Evolutionary conservation across 2,888 invertebrate genomes (phyloP).

Genomic region (Cerastis leucographa): DNA sequence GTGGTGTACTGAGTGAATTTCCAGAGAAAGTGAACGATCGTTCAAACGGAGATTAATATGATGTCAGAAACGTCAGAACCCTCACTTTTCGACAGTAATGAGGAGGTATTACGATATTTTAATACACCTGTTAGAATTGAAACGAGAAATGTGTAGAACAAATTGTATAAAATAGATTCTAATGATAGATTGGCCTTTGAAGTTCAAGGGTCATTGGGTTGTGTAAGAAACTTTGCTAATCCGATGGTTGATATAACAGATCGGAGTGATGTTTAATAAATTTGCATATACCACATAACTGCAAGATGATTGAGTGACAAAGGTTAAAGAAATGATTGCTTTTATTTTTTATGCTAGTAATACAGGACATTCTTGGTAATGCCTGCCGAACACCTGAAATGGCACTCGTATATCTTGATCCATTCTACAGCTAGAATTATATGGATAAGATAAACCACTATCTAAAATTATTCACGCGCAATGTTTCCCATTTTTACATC

Average conservation of each 20-base stretch:
- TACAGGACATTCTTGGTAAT: background rate
- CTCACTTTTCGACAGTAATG: slow-evolving; percentile 79
- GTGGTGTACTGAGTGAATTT: slow-evolving; percentile 71
- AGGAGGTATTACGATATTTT: slow-evolving; percentile 76
- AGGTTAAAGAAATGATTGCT: slow-evolving; percentile 17
- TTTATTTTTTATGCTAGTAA: background rate
- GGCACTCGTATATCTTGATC: slow-evolving; percentile 1
- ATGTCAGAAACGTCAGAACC: slow-evolving; percentile 70
- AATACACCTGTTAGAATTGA: slow-evolving; percentile 64
- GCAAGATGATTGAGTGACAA: slow-evolving; percentile 4
- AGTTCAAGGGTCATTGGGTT: slow-evolving; percentile 56
- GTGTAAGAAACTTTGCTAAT: slow-evolving; percentile 52
- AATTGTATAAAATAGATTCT: slow-evolving; percentile 57
- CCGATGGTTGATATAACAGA: slow-evolving; percentile 35
- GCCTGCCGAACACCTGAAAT: background rate
- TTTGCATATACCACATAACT: slow-evolving; percentile 32
- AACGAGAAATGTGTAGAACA: slow-evolving; percentile 49
- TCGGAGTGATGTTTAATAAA: slow-evolving; percentile 23
- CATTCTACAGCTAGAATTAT: slow-evolving; percentile 13
- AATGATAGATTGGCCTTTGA: slow-evolving; percentile 50
- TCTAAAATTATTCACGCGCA: slow-evolving; percentile 37
- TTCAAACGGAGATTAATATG: slow-evolving; percentile 65
- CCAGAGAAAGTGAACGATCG: slow-evolving; percentile 76
- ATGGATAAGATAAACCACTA: slow-evolving; percentile 41
- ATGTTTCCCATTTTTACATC: slow-evolving; percentile 50